Evolutionary conservation across 1,140 invertebrate species (phyloP), one percentile per base, ranked within the genome.

Genomic region (Gryon sp.): DNA sequence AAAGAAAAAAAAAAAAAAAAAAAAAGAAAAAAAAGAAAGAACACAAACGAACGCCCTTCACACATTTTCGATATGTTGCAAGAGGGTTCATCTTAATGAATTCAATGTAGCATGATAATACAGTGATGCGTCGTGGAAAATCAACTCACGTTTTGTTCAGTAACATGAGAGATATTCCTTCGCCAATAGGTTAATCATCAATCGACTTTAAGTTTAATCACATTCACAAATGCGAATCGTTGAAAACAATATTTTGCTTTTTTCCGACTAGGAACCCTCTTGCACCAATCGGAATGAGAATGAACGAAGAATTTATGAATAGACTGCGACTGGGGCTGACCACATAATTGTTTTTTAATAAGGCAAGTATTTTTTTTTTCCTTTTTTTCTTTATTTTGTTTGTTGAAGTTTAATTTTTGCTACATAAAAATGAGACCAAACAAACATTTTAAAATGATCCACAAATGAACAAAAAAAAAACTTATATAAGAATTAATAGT

Each of bases 61-160:
- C 26, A 57, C 50, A 59, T 72, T 20, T 60, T 66, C 53, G 74
- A 68, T 66, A 59, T 66, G 65, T 62, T 77, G 74, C 74, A 77
- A 77, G 66, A 77, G 74, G 74, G 74, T 77, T 77, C 66, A 50
- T 16, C 7, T 41, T 41, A 53, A 41, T 32, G 9, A 62, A 62
- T 60, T 26, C 14, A 60, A 45, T 36, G 30, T 46, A 50, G 50
- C 43, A 65, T 62, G 57, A 45, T 2, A 48, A 36, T 12, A 40
- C 20, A 55, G 5, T 34, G 14, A 34, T 5, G n/a, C n/a, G 28
- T 24, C 22, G 22, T 7, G 22, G 7, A 24, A 24, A 24, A 24
- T 24, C 22, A 24, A 24, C 22, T 3, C 22, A 3, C 3, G 22
- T 24, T 15, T n/a, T n/a, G n/a, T n/a, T n/a, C n/a, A n/a, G n/a